These are phyloP conservation scores for Chlorospingus flavigularis DNA, from an alignment of 2,797 vertebrate species.

Conservation along the genomic window DNA sequence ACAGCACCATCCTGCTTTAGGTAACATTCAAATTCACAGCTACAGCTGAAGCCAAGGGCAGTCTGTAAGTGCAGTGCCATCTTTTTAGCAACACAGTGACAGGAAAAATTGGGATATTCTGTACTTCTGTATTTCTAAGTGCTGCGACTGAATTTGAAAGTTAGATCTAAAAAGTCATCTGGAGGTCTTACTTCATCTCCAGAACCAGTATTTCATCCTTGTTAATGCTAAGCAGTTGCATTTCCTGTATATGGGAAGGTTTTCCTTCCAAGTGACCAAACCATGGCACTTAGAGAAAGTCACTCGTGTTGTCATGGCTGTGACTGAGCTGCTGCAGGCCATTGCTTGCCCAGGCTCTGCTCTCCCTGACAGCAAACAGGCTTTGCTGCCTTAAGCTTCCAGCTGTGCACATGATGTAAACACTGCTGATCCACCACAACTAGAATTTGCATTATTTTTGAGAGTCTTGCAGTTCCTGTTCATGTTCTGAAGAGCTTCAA, in stretches of 20 bases:
- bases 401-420: not conserved
- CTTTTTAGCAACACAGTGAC: not conserved
- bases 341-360: not conserved
- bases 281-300: not conserved
- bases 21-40: not conserved
- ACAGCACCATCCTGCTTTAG: not conserved
- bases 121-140: not conserved
- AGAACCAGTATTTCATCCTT: not conserved
- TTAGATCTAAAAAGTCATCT: not conserved
- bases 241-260: not conserved
- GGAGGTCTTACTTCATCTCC: not conserved
- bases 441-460: not conserved
- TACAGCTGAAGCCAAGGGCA: not conserved
- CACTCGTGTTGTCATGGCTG: not conserved
- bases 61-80: not conserved
- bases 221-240: not conserved
- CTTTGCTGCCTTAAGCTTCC: not conserved
- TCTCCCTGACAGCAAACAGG: not conserved
- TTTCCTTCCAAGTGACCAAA: not conserved
- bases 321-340: not conserved
- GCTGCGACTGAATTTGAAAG: not conserved
- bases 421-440: not conserved
- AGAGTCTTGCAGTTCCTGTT: not conserved
- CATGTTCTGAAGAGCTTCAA: not conserved
- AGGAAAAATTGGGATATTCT: not conserved